Conservation (phyloP, 2,113 vertebrate genomes). For the Pachycephala philippinensis region DNA sequence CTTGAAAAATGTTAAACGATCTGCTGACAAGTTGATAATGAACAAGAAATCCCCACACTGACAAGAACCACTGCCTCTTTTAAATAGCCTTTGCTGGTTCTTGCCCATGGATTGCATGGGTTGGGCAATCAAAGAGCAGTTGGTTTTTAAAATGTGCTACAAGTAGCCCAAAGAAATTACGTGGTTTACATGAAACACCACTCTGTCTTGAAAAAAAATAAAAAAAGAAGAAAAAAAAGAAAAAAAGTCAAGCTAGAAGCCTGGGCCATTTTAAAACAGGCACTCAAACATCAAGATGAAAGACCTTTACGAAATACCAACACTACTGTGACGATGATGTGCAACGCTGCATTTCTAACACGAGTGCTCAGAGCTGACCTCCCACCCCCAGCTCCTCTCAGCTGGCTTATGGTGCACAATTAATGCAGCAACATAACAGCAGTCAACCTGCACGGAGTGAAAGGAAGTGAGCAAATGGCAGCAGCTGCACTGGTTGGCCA, state of each 20-base stretch:
- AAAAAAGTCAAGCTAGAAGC: neutral
- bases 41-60: neutral
- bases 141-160: neutral
- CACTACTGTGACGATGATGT: rapidly evolving
- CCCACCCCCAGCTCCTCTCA: neutral
- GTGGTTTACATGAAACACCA: neutral
- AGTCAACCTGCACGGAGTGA: neutral
- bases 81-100: neutral
- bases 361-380: neutral
- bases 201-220: neutral
- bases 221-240: no score
- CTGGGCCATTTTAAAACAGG: neutral
- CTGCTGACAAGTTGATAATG: neutral
- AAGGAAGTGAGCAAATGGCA: neutral
- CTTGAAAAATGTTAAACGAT: neutral
- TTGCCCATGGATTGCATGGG: neutral
- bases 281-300: neutral
- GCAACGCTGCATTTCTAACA: rapidly evolving
- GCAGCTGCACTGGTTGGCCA: neutral
- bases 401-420: neutral
- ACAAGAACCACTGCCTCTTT: neutral
- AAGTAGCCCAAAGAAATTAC: neutral
- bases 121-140: neutral
- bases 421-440: neutral
- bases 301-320: neutral